Conservation (phyloP, 2,113 vertebrate genomes). For the Oreochromis spilurus region DNA sequence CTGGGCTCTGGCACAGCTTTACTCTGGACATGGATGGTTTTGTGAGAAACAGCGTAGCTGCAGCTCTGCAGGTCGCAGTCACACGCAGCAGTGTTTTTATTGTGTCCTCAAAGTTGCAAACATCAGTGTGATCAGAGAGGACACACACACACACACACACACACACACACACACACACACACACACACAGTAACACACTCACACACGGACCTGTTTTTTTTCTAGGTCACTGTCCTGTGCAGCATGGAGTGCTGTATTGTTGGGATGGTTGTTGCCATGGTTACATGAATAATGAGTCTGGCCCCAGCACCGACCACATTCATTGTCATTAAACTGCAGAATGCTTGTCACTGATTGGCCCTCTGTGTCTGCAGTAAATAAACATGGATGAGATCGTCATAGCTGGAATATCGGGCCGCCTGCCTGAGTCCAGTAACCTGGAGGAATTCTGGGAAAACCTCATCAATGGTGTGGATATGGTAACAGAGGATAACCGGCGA, state of each 20-base stretch:
- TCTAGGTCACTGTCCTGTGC: neutral
- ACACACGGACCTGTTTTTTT: neutral
- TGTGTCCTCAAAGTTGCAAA: neutral
- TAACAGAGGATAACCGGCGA: conserved; percentile 90
- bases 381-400: conserved; percentile 94
- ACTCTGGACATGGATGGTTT: neutral
- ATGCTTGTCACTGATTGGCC: neutral
- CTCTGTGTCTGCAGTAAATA: conserved; percentile 2
- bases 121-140: neutral
- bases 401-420: conserved; percentile 88
- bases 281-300: neutral
- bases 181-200: neutral
- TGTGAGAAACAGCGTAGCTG: neutral
- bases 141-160: neutral
- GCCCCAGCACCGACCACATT: neutral
- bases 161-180: too few relatives aligned
- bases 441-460: conserved; percentile 97
- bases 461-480: conserved; percentile 91
- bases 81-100: neutral
- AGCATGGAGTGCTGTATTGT: neutral
- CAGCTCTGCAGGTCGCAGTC: neutral
- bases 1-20: neutral
- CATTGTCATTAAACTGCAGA: neutral
- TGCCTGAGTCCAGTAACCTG: conserved; percentile 90
- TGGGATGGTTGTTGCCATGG: neutral